These are phyloP conservation scores for Brachypodius melanocephalos DNA, from an alignment of 2,113 vertebrate genomes.

Conservation along the genomic window DNA sequence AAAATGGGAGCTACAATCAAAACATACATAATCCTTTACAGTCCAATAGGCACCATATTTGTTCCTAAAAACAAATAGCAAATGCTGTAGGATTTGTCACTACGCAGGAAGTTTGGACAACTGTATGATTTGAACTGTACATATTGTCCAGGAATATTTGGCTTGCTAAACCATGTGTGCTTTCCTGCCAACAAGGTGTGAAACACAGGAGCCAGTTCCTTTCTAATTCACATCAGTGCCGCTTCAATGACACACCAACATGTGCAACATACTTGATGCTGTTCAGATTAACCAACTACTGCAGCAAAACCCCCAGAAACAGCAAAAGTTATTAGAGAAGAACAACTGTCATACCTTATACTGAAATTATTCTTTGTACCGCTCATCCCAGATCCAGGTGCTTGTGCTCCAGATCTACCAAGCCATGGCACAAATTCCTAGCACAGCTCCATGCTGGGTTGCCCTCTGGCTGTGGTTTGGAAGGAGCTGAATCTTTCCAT, in stretches of 20 bases:
- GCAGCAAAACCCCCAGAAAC: not conserved
- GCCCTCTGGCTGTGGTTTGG: not conserved
- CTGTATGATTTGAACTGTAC: not conserved
- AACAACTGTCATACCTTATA: not conserved
- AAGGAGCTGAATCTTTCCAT: not conserved
- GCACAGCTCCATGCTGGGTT: not conserved
- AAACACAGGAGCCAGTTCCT: not conserved
- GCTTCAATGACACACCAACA: not conserved
- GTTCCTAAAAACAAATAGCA: not conserved
- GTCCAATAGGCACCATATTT: not conserved
- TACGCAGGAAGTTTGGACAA: not conserved
- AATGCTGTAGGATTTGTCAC: not conserved
- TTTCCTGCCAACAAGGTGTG: not conserved
- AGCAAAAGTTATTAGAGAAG: not conserved
- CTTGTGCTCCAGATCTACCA: not conserved
- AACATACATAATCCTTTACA: not conserved
- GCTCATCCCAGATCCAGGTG: not conserved
- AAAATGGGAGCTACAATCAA: not conserved
- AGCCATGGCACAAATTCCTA: not conserved
- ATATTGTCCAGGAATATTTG: not conserved
- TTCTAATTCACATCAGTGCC: fast-evolving
- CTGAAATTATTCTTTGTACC: not conserved
- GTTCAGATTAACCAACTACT: not conserved
- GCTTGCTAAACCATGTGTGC: not conserved
- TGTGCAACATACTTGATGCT: not conserved